Conservation (phyloP, 2,797 vertebrate genomes). For the Sebastes hubbsi region DNA sequence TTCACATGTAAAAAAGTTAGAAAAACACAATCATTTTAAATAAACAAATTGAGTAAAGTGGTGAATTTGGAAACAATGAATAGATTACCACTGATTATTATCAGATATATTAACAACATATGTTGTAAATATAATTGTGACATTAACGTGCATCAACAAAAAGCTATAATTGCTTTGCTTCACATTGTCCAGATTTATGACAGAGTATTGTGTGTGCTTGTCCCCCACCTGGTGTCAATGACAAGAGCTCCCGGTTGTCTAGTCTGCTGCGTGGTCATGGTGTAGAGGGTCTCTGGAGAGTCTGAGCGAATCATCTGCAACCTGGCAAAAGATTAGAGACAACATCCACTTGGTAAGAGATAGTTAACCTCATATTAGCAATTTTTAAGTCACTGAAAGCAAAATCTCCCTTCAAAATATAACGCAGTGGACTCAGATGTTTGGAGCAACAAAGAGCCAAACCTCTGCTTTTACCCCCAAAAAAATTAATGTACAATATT, state of each 20-base stretch:
- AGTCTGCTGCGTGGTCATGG: slow-evolving; percentile 55
- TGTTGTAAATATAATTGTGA: background rate
- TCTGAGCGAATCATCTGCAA: slow-evolving; percentile 44
- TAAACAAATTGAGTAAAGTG: background rate
- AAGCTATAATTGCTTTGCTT: background rate
- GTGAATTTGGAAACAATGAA: background rate
- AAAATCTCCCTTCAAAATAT: background rate
- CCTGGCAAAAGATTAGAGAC: slow-evolving; percentile 42
- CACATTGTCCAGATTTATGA: background rate
- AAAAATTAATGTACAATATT: background rate
- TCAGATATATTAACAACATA: background rate
- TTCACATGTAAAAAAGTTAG: background rate
- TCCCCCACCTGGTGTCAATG: slow-evolving; percentile 43
- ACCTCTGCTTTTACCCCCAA: background rate
- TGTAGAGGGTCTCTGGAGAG: slow-evolving; percentile 71
- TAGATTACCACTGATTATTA: background rate
- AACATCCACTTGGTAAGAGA: background rate
- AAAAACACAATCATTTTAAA: background rate
- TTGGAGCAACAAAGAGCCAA: background rate
- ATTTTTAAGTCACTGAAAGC: background rate
- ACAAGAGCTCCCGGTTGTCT: slow-evolving; percentile 47
- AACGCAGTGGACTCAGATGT: background rate
- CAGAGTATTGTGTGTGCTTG: background rate
- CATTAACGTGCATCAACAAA: background rate
- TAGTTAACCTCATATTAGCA: background rate